Percentiles rank a stretch among this genome's conserved stretches.
These are phyloP conservation scores for Rhagophthalmus giganteus DNA, from an alignment of 2,888 invertebrate species.

Conservation along the genomic window DNA sequence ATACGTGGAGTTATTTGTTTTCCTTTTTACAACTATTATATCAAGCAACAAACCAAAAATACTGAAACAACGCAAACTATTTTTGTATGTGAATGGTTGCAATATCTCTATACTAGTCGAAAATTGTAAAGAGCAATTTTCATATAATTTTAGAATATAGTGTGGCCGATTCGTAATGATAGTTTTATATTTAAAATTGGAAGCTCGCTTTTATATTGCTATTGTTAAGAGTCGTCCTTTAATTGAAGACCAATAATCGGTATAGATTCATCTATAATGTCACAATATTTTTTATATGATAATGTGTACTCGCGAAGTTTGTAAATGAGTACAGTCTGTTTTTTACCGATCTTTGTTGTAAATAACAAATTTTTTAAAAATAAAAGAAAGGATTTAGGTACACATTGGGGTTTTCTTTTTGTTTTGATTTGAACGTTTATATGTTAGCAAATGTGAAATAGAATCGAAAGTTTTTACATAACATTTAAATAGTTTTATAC, in stretches of 20 bases:
- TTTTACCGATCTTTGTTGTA: neutral
- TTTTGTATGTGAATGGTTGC: constrained; percentile 34
- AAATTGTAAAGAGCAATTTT: constrained; percentile 19
- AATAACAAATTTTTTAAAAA: neutral
- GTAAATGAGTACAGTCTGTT: neutral
- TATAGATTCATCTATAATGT: constrained; percentile 5
- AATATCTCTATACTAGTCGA: constrained; percentile 43
- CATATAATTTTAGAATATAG: constrained; percentile 19
- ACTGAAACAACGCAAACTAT: constrained; percentile 13
- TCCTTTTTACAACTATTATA: no score
- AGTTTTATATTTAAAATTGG: constrained; percentile 1
- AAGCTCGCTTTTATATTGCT: constrained; percentile 2
- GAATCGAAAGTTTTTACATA: neutral
- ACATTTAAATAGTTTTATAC: neutral
- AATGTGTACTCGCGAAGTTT: neutral
- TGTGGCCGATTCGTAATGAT: constrained; percentile 2
- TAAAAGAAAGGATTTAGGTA: neutral
- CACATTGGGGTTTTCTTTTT: neutral
- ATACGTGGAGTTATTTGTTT: no score
- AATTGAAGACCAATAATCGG: constrained; percentile 7
- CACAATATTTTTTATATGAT: neutral
- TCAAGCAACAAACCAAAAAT: constrained; percentile 13
- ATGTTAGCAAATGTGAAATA: neutral
- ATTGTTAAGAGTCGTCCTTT: constrained; percentile 4
- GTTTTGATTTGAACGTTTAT: neutral